Conservation (phyloP, 2,888 invertebrate species). For the Heteromyza rotundicornis region DNA sequence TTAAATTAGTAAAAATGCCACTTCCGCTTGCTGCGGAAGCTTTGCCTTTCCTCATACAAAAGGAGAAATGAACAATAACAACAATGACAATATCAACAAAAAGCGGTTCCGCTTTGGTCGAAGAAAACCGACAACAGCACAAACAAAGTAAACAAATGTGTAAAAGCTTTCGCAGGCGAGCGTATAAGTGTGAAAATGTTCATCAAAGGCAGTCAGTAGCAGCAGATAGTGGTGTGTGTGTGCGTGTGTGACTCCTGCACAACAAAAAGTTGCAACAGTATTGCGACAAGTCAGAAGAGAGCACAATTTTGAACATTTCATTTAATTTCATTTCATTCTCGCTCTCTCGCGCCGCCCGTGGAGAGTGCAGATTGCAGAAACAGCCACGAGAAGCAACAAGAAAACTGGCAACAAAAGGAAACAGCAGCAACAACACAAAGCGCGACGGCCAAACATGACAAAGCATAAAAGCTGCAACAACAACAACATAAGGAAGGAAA, state of each 20-base stretch:
- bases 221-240: background rate
- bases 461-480: constrained; percentile 23
- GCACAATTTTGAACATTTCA: too few relatives aligned
- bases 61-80: too few relatives aligned
- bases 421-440: constrained; percentile 7
- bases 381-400: background rate
- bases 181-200: constrained; percentile 3
- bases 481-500: constrained; percentile 45
- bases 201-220: background rate
- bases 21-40: constrained; percentile 19
- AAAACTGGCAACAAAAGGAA: constrained; percentile 11
- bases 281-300: background rate
- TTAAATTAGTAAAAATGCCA: constrained; percentile 4
- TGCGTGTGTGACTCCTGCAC: background rate
- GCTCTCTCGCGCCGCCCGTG: too few relatives aligned
- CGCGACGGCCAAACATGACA: constrained; percentile 20
- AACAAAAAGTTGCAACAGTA: background rate
- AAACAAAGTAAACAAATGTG: constrained; percentile 13
- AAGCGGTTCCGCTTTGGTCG: constrained; percentile 23
- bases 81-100: background rate
- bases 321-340: background rate
- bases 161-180: constrained; percentile 5
- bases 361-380: background rate
- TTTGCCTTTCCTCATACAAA: background rate
- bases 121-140: constrained; percentile 8